Conservation (phyloP, 2,797 vertebrate genomes). For the Anableps anableps region DNA sequence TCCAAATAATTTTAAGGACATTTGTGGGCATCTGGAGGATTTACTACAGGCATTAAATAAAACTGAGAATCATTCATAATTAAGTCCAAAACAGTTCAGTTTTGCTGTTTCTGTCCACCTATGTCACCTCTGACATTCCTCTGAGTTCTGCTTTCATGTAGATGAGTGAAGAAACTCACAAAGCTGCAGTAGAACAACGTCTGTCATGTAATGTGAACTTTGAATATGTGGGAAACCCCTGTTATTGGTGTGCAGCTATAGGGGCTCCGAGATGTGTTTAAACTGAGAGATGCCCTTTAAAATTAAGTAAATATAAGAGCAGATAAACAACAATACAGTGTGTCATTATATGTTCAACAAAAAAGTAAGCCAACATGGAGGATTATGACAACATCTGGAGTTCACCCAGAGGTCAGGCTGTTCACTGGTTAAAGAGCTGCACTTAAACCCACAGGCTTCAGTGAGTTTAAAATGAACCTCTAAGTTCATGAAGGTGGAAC, state of each 20-base stretch:
- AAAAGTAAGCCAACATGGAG: no score
- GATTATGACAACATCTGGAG: no score
- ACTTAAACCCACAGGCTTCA: no score
- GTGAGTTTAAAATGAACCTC: neutral
- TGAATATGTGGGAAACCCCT: neutral
- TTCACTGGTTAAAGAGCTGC: no score
- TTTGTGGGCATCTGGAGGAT: neutral
- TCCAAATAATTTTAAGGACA: slow-evolving; percentile 1
- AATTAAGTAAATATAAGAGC: no score
- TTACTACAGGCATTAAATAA: neutral
- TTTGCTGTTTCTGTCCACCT: neutral
- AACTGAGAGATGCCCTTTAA: no score
- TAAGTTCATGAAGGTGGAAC: neutral
- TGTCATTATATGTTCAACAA: no score
- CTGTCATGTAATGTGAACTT: neutral
- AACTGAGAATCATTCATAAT: neutral
- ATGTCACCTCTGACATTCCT: neutral
- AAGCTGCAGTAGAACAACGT: neutral
- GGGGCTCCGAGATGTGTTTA: neutral
- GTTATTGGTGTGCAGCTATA: no score
- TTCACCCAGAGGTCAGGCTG: no score
- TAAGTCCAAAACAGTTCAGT: neutral
- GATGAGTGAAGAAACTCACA: neutral
- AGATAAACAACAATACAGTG: no score
- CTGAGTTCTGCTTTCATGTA: neutral